Evolutionary conservation across 2,113 vertebrate species (phyloP).

Genomic region (Pedetes capensis): DNA sequence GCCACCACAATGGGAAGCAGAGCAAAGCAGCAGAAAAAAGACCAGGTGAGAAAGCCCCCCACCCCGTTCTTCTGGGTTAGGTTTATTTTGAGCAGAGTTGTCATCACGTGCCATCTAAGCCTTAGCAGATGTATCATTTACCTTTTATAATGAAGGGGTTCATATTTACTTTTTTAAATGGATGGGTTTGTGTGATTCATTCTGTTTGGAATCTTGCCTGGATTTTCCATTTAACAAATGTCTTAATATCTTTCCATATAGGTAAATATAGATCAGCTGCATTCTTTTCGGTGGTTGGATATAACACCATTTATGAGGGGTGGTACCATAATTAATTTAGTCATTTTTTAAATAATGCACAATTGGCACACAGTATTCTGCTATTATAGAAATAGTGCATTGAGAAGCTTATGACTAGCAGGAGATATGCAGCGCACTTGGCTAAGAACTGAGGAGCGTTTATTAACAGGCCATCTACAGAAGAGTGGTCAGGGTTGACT

Average conservation of each 20-base stretch:
- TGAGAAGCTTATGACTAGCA: neutral
- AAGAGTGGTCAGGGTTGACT: neutral
- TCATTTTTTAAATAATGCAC: neutral
- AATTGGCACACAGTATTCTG: slow-evolving; percentile 13
- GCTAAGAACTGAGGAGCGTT: neutral
- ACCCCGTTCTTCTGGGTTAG: neutral
- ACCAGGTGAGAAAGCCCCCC: neutral
- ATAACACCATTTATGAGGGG: neutral
- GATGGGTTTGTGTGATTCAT: neutral
- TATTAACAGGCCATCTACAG: neutral
- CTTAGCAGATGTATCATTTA: slow-evolving; percentile 15
- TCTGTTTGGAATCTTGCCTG: neutral
- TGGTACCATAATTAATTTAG: neutral
- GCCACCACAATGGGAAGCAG: neutral
- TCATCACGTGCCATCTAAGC: neutral
- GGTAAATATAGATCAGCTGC: neutral
- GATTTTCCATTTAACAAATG: neutral
- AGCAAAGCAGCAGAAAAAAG: neutral
- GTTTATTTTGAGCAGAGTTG: neutral
- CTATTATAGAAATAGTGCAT: neutral
- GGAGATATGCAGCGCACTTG: slow-evolving; percentile 2
- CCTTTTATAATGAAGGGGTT: neutral
- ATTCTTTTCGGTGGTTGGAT: neutral
- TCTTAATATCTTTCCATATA: neutral
- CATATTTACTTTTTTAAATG: neutral